Evolutionary conservation across 2,797 vertebrate genomes (phyloP).

Genomic region (Atherinosoma microstoma): DNA sequence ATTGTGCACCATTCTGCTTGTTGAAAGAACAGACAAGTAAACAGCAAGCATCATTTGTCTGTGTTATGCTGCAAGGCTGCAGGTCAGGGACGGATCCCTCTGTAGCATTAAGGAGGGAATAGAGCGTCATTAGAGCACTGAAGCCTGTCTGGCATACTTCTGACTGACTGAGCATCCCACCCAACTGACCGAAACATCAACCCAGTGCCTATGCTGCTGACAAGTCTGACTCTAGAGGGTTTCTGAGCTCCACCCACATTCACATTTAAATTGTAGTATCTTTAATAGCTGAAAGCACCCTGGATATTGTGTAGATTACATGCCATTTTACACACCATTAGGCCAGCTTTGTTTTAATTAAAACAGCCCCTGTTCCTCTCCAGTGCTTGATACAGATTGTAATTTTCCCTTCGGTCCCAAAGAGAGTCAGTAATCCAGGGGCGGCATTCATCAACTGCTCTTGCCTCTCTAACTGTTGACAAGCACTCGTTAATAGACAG

Average conservation of each 20-base stretch:
- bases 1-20: constrained; percentile 26
- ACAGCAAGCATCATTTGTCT: constrained; percentile 66
- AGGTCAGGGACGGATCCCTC: constrained; percentile 65
- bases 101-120: constrained; percentile 65
- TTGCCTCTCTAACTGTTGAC: constrained; percentile 90
- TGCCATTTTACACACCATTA: constrained; percentile 90
- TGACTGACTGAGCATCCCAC: constrained; percentile 59
- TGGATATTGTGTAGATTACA: constrained; percentile 87
- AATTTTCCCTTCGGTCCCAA: constrained; percentile 86
- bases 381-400: constrained; percentile 87
- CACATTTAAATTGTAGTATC: constrained; percentile 63
- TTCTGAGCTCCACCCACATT: constrained; percentile 37
- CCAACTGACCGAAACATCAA: constrained; percentile 57
- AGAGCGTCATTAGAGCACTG: constrained; percentile 63
- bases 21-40: constrained; percentile 47
- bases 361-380: constrained; percentile 87
- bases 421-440: constrained; percentile 85
- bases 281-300: constrained; percentile 77
- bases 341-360: constrained; percentile 92
- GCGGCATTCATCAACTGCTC: constrained; percentile 89
- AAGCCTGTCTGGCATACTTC: constrained; percentile 53
- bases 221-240: constrained; percentile 42
- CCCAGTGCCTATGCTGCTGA: constrained; percentile 31
- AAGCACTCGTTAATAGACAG: constrained; percentile 86
- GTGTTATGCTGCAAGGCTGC: constrained; percentile 63